Percentiles rank a stretch among this genome's conserved stretches.
Conservation (phyloP, 2,888 invertebrate genomes). For the Rhopalosiphum nymphaeae region DNA sequence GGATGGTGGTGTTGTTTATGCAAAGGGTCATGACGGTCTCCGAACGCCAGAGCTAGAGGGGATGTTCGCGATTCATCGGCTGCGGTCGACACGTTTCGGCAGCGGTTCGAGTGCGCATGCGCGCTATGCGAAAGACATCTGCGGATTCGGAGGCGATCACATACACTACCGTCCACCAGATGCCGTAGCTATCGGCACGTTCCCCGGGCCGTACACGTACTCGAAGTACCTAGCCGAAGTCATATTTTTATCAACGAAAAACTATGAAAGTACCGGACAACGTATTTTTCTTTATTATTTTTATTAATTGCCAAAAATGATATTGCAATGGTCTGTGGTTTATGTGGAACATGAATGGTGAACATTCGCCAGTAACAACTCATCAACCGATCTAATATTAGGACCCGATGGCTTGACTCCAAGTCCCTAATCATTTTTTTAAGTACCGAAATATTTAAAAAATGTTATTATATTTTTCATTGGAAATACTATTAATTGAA, state of each 20-base stretch:
- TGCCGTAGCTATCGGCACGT: not conserved
- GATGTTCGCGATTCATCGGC: not conserved
- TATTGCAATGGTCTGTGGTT: not conserved
- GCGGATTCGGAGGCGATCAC: not conserved
- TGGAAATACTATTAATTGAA: not conserved
- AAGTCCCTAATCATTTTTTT: not conserved
- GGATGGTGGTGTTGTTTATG: not conserved
- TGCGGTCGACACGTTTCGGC: not conserved
- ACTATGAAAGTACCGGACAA: not conserved
- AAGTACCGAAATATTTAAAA: not conserved
- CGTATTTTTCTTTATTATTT: slow-evolving; percentile 4
- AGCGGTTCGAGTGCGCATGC: not conserved
- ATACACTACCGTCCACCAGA: not conserved
- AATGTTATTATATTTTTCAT: not conserved
- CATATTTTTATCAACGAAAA: not conserved
- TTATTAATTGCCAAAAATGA: not conserved
- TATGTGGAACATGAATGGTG: not conserved
- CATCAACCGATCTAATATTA: slow-evolving; percentile 28
- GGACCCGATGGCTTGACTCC: slow-evolving; percentile 20
- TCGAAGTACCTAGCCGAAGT: not conserved
- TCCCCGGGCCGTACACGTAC: not conserved
- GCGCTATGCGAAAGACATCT: not conserved
- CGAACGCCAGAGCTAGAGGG: not conserved
- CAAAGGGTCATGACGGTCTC: not conserved
- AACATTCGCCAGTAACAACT: not conserved